Conservation (phyloP, 1,140 invertebrate genomes). For the Drosophila takahashii region DNA sequence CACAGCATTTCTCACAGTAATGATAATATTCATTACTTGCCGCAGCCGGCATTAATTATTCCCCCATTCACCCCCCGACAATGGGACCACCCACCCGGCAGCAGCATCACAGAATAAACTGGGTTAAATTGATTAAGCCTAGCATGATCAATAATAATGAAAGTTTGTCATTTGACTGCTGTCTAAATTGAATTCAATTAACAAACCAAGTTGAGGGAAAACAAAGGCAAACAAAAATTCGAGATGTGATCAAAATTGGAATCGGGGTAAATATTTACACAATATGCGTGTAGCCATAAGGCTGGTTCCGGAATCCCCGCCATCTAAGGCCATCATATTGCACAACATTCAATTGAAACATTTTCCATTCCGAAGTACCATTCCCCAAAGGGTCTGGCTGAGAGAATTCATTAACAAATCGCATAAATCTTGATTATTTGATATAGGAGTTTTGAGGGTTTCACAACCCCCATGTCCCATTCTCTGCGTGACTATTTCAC, state of each 20-base stretch:
- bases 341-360: conserved; percentile 45
- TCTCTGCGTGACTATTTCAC: conserved; percentile 38
- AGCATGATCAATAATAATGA: conserved; percentile 52
- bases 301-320: conserved; percentile 3
- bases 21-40: neutral
- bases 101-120: conserved; percentile 35
- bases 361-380: neutral
- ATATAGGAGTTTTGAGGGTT: conserved; percentile 12
- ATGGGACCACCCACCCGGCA: conserved; percentile 17
- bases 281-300: conserved; percentile 42
- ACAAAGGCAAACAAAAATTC: conserved; percentile 29
- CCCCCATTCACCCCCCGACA: neutral
- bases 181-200: conserved; percentile 67
- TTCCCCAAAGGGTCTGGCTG: conserved; percentile 4
- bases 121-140: conserved; percentile 73
- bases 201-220: conserved; percentile 27
- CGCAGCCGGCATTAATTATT: conserved; percentile 14
- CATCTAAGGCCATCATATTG: conserved; percentile 7
- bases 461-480: conserved; percentile 3
- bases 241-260: conserved; percentile 23
- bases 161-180: conserved; percentile 41
- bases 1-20: neutral
- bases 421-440: conserved; percentile 69
- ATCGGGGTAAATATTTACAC: conserved; percentile 69
- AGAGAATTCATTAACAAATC: conserved; percentile 45